These are phyloP conservation scores for Drosophila pseudoobscura DNA, from an alignment of 1,140 invertebrate genomes.

Conservation along the genomic window DNA sequence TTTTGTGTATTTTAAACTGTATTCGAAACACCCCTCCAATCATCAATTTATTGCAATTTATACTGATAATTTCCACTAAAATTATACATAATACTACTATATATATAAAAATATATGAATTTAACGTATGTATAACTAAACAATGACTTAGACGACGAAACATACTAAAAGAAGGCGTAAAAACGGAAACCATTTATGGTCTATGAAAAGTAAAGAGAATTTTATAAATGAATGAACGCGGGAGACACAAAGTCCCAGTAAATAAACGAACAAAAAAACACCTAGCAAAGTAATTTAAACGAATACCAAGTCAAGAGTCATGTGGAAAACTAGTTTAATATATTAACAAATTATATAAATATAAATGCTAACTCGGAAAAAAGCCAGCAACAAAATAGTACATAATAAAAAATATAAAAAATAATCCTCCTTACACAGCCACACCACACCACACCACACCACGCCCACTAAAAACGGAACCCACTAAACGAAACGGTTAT, in stretches of 20 bases:
- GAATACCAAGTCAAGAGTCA: slow-evolving; percentile 74
- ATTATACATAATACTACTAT: slow-evolving; percentile 43
- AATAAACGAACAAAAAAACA: slow-evolving; percentile 40
- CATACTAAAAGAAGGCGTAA: slow-evolving; percentile 43
- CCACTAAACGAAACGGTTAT: slow-evolving; percentile 52
- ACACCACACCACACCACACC: slow-evolving; percentile 11
- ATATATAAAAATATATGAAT: slow-evolving; percentile 32
- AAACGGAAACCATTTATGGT: slow-evolving; percentile 23
- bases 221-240: slow-evolving; percentile 57
- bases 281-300: slow-evolving; percentile 75
- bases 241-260: slow-evolving; percentile 20
- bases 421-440: background rate
- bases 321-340: slow-evolving; percentile 71
- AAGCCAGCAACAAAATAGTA: slow-evolving; percentile 38
- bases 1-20: slow-evolving; percentile 15
- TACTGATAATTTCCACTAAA: slow-evolving; percentile 46
- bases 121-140: slow-evolving; percentile 61
- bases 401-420: slow-evolving; percentile 35
- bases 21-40: slow-evolving; percentile 9
- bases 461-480: slow-evolving; percentile 30
- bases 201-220: slow-evolving; percentile 57
- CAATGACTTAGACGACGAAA: slow-evolving; percentile 74
- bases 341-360: slow-evolving; percentile 65
- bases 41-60: slow-evolving; percentile 67
- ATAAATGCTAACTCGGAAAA: slow-evolving; percentile 43